Conservation (phyloP, 2,113 vertebrate species). For the Pomatorhinus ruficollis region DNA sequence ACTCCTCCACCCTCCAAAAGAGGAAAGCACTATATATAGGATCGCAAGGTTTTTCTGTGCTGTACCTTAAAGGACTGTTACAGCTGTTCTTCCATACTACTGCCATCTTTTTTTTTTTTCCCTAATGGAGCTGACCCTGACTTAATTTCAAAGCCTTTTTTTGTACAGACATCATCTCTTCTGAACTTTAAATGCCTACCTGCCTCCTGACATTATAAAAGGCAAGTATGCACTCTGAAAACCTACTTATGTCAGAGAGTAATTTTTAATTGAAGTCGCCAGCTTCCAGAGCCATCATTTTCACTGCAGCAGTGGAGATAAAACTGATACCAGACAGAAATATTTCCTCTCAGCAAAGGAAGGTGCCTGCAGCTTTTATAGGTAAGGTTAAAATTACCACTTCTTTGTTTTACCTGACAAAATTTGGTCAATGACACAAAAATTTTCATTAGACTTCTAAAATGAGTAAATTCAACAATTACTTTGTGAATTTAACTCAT, state of each 20-base stretch:
- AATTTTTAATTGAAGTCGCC: not conserved
- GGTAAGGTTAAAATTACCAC: conserved; percentile 37
- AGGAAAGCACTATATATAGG: not conserved
- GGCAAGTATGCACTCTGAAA: not conserved
- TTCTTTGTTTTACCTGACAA: not conserved
- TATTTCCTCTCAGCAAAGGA: not conserved
- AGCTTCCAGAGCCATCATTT: not conserved
- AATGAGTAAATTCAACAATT: not conserved
- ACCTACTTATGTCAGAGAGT: not conserved
- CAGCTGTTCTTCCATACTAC: not conserved
- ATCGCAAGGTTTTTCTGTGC: not conserved
- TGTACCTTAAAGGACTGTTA: not conserved
- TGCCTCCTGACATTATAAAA: not conserved
- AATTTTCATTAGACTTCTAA: not conserved
- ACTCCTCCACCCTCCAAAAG: not conserved
- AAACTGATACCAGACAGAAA: not conserved
- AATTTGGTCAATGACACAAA: not conserved
- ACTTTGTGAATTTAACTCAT: not conserved
- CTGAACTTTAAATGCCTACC: not conserved
- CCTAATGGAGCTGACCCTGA: not conserved
- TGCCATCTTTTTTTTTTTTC: not conserved
- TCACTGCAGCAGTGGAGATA: not conserved
- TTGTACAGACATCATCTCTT: not conserved
- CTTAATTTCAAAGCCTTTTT: not conserved
- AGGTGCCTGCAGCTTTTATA: not conserved